Base-by-base conservation (phyloP, 2,888 invertebrate species). In the Oasisia sp. region DNA sequence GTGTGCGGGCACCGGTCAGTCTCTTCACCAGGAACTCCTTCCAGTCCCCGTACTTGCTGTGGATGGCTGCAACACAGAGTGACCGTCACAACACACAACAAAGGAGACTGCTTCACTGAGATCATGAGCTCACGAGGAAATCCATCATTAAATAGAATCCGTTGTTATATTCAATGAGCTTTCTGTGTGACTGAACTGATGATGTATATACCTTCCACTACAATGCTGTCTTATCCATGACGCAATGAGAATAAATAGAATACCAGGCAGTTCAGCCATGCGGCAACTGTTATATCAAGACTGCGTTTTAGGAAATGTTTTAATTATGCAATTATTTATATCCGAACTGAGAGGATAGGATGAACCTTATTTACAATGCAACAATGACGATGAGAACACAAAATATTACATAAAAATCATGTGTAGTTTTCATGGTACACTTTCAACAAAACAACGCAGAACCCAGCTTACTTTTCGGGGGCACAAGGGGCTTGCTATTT, bases 11-110 rank as follows among this genome's bases (percentile, higher is more conserved):
- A 32, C 99, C 99, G 0, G 99, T 99, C 93, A 99, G 97, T 94
- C 98, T 97, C 96, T 98, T 98, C 94, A 99, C 98, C 93, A 99
- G 97, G 96, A 99, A 99, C 96, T 98, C 98, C 96, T 99, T 99
- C 99, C 99, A 99, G 97, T 99, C 99, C 94, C 97, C 97, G 96
- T 98, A 98, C 97, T 99, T 99, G 95, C 98, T 98, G 96, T 98
- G 98, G 95, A 99, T 99, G 92, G 98, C 97, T 97, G 94, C 5
- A 94, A 50, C 50, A 50, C 50, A 14, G 14, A 50, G 50, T 0
- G 50, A 14, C 50, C 14, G 50, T 50, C 50, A 50, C 50, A 50
- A 50, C 50, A 5, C 9, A 50, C 74, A 74, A 74, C 74, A 27
- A 74, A 74, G n/a, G 74, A 5, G 7, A 74, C 7, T n/a, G 27